Base-by-base conservation (phyloP, 2,888 invertebrate genomes). In the Drosophila vallismaia region DNA sequence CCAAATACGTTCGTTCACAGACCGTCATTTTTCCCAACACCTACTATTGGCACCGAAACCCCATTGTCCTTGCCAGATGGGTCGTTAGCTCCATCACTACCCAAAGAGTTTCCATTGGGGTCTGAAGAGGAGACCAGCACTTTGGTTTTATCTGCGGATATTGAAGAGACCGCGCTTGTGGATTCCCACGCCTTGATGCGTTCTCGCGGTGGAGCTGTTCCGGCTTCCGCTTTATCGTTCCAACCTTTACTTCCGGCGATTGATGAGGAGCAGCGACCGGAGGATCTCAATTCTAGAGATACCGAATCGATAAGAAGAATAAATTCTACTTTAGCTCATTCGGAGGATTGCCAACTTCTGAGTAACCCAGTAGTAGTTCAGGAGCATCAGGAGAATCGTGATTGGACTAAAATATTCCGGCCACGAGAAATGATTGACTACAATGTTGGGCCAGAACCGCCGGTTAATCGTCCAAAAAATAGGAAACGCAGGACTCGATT, bases 201-300 rank as follows among this genome's bases (percentile, higher is more conserved):
- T 26, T 28, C 38, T 2, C 45, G 51, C 9, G 29, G 8, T 19
- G 51, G 36, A 31, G 60, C 7, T 5, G 19, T 26, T 5, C 45
- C 51, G n/a, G 26, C 24, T 12, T 48, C 57, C 4, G 46, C 46
- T 9, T 3, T 9, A 8, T 29, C 12, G 0, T 64, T 64, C n/a
- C 51, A 31, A 12, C 38, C 64, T 0, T n/a, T 10, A 9, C 38
- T 64, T 0, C 26, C 64, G 38, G 64, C 38, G 9, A 64, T 64
- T 14, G 29, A 62, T 14, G 64, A 64, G 46, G 64, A 64, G 31
- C 59, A 3, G 42, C 42, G 12, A n/a, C 26, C n/a, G 2, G 40
- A 12, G 4, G n/a, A 14, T 10, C 7, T 10, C 10, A 55, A 33
- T 3, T 26, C 2, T 4, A n/a, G 14, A 12, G 12, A n/a, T 14